These are phyloP conservation scores for Balaeniceps rex DNA, from an alignment of 2,113 vertebrate genomes.

Conservation along the genomic window DNA sequence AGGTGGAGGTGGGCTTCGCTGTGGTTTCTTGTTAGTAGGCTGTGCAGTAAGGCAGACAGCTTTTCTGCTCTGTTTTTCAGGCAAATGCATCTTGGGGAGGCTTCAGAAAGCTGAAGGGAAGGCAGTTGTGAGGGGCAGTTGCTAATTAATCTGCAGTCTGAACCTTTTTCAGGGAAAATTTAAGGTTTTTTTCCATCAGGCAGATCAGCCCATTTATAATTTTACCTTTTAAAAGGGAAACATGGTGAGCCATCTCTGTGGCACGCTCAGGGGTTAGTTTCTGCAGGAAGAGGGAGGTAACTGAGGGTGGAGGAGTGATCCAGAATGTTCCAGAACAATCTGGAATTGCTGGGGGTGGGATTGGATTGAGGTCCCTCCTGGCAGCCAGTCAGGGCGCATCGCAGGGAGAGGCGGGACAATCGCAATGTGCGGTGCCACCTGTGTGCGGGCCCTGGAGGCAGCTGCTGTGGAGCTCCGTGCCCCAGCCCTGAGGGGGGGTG, in stretches of 20 bases:
- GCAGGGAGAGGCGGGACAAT: rapidly evolving
- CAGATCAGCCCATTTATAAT: rapidly evolving
- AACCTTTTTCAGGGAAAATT: neutral
- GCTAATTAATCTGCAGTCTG: neutral
- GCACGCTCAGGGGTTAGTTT: rapidly evolving
- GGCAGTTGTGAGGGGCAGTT: neutral
- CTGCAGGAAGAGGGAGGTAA: no score
- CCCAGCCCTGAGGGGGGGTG: rapidly evolving
- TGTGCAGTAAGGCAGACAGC: neutral
- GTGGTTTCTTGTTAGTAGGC: neutral
- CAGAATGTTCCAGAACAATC: neutral
- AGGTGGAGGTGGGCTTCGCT: neutral
- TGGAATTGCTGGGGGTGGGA: neutral
- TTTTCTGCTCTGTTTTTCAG: neutral
- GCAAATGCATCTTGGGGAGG: neutral
- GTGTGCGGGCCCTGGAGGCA: neutral
- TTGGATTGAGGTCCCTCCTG: rapidly evolving
- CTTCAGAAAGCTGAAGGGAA: neutral
- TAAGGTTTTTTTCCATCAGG: no score
- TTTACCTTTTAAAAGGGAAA: neutral
- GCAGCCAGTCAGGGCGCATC: neutral
- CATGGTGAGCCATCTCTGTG: no score
- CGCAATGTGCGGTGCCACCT: rapidly evolving
- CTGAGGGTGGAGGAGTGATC: neutral
- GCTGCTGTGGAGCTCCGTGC: no score